Evolutionary conservation across 2,113 vertebrate species (phyloP).

Genomic region (Hydrochoerus hydrochaeris): DNA sequence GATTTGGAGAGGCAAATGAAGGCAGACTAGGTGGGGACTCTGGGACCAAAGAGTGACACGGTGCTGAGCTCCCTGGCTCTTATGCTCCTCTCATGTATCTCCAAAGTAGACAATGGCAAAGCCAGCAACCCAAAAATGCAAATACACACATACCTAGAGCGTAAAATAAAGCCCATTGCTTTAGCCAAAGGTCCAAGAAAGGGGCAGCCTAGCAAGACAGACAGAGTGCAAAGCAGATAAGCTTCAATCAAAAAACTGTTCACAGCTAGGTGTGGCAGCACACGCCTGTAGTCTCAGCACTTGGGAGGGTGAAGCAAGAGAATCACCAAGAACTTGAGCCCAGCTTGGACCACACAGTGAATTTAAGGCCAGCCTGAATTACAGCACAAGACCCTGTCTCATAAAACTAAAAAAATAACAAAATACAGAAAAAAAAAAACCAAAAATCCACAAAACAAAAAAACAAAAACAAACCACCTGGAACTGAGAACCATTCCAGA

Average conservation of each 20-base stretch:
- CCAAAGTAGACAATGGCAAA: not conserved
- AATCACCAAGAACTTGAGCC: not conserved
- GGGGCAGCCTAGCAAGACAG: not conserved
- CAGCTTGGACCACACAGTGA: not conserved
- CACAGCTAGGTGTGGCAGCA: not conserved
- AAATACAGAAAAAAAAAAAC: too few relatives aligned
- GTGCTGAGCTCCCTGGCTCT: not conserved
- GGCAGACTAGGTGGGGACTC: too few relatives aligned
- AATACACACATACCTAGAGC: not conserved
- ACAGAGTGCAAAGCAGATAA: not conserved
- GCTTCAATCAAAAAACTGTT: not conserved
- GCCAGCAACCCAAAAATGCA: not conserved
- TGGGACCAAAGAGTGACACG: not conserved
- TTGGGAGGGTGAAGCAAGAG: not conserved
- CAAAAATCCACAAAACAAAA: not conserved
- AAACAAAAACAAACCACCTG: not conserved
- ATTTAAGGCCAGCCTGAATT: not conserved
- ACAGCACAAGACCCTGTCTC: not conserved
- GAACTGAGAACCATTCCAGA: not conserved
- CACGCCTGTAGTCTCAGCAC: not conserved
- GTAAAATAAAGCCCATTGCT: not conserved
- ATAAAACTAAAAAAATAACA: not conserved
- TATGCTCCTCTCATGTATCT: not conserved
- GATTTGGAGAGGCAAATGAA: not conserved
- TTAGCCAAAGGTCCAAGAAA: not conserved